phyloP scores from a whole-genome alignment of 1,140 invertebrate species.

The Drosophila erecta region DNA sequence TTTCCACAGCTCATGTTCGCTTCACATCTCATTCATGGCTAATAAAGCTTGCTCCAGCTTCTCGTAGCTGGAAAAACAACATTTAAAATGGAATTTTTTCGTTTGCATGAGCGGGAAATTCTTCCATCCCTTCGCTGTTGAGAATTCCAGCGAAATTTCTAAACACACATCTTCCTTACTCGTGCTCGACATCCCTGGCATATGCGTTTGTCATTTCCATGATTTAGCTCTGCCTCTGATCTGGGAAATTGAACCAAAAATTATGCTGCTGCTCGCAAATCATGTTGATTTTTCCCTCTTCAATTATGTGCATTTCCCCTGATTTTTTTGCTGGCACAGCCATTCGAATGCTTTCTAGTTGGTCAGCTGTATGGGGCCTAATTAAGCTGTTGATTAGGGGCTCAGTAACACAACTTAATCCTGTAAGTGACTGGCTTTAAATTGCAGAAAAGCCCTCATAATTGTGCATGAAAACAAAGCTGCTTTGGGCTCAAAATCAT shows the following conservation, averaged over 20 bases:
- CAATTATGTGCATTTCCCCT: conserved; percentile 10
- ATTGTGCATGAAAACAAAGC: conserved; percentile 4
- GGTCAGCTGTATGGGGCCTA: conserved; percentile 21
- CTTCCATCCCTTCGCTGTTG: not conserved
- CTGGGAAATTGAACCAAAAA: conserved; percentile 27
- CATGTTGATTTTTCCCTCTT: conserved; percentile 42
- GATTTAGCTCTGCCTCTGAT: conserved; percentile 28
- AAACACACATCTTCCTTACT: not conserved
- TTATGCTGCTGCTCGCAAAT: conserved; percentile 32
- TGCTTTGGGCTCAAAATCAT: not conserved
- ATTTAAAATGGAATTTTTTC: conserved; percentile 47
- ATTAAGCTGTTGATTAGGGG: conserved; percentile 32
- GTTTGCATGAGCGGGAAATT: conserved; percentile 30
- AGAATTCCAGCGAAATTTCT: conserved; percentile 15
- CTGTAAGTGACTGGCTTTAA: conserved; percentile 6
- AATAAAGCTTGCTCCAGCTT: conserved; percentile 17
- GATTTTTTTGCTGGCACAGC: no score
- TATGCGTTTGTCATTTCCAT: conserved; percentile 51
- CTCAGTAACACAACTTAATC: conserved; percentile 14
- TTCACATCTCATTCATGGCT: conserved; percentile 22
- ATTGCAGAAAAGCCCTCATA: not conserved
- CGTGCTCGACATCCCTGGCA: conserved; percentile 1
- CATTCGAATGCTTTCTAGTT: conserved; percentile 2
- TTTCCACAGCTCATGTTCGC: not conserved
- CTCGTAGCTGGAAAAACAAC: conserved; percentile 26